Evolutionary conservation across 2,888 invertebrate species (phyloP), one percentile per base, ranked within the genome.

Genomic region (Neria commutata): DNA sequence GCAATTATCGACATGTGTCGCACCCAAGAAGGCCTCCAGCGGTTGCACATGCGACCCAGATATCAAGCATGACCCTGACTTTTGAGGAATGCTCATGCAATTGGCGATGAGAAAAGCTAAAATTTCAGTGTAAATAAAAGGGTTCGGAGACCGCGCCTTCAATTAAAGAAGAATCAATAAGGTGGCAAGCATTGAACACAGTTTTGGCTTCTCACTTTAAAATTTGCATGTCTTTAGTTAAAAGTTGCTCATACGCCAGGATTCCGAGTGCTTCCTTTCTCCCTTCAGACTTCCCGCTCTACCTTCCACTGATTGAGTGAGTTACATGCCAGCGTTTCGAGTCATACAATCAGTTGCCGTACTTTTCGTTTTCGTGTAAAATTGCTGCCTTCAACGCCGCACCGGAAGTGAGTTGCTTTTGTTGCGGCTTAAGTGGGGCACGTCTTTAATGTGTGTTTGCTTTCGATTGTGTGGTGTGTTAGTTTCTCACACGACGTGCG

Each of bases 31-130:
- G n/a, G n/a, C n/a, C n/a, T n/a, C n/a, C n/a, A n/a, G n/a, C n/a
- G n/a, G n/a, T n/a, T n/a, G n/a, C n/a, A 67, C 74, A 75, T 75
- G 74, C 74, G 72, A 77, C 56, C 63, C 57, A 58, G 72, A 75
- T 73, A 75, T 76, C 75, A 70, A 61, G 61, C 50, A 34, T 70
- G 68, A 70, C 70, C 70, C 61, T 70, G 66, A 67, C 60, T 60
- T 60, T 50, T 29, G 26, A 26, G 23, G 25, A 53, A 54, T 53
- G n/a, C n/a, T 53, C 45, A 53, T 48, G 46, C n/a, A n/a, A n/a
- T 34, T 37, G 37, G 54, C 33, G 16, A 47, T 14, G 21, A 47
- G 47, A 8, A 11, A 29, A 29, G 29, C 29, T 29, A 11, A 29
- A 29, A 29, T 8, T 8, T 8, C 29, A 29, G 6, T 29, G 6